A percentile compares a stretch with the other conserved stretches of the same genome.
These are phyloP conservation scores for Chrysopilus asiliformis DNA, from an alignment of 2,888 invertebrate species.

Conservation along the genomic window DNA sequence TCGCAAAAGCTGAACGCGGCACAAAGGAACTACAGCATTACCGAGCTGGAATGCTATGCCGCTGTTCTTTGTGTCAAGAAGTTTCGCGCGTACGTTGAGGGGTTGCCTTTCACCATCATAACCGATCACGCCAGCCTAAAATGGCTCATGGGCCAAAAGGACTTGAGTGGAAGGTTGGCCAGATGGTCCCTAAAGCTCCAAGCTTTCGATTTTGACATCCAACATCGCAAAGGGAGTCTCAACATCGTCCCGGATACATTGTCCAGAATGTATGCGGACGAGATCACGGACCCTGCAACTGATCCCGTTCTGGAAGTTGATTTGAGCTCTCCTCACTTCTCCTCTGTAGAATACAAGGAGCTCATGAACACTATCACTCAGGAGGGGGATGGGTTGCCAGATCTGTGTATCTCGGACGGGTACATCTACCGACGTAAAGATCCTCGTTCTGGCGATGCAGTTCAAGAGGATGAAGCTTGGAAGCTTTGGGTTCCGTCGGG, in stretches of 20 bases:
- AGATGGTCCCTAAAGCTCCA: conserved; percentile 11
- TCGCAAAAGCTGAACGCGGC: conserved; percentile 4
- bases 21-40: conserved; percentile 9
- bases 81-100: conserved; percentile 18
- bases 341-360: conserved; percentile 3
- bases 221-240: conserved; percentile 18
- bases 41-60: conserved; percentile 19
- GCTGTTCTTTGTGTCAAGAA: conserved; percentile 19
- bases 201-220: conserved; percentile 16
- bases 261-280: conserved; percentile 12
- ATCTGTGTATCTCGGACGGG: conserved; percentile 10
- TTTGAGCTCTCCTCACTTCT: background rate
- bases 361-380: conserved; percentile 1
- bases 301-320: conserved; percentile 1
- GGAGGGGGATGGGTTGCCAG: conserved; percentile 7
- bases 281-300: background rate
- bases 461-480: conserved; percentile 10
- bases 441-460: conserved; percentile 3
- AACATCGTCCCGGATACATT: conserved; percentile 21
- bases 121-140: conserved; percentile 20
- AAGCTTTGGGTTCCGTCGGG: conserved; percentile 15
- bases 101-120: conserved; percentile 15
- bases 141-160: conserved; percentile 19
- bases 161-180: conserved; percentile 19
- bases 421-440: conserved; percentile 9